Percentiles rank a stretch among this genome's conserved stretches.
phyloP scores from a whole-genome alignment of 2,888 invertebrate genomes.

The Heteromyza rotundicornis region DNA sequence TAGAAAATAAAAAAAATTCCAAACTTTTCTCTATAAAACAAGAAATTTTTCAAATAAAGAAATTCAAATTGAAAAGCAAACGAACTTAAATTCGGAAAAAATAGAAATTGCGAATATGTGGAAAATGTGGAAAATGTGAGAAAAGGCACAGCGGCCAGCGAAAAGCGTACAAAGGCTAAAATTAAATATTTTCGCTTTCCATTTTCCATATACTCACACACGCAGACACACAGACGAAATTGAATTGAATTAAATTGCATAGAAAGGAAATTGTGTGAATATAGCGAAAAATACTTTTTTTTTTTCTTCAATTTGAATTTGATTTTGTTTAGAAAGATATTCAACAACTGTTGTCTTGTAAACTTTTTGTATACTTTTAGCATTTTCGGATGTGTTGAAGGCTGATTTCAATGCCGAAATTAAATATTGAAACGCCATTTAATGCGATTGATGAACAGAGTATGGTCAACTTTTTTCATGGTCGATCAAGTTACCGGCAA shows the following conservation, averaged over 20 bases:
- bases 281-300: no score
- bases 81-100: conserved; percentile 35
- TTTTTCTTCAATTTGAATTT: no score
- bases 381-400: conserved; percentile 6
- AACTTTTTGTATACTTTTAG: conserved; percentile 14
- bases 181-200: conserved; percentile 50
- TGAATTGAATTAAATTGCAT: no score
- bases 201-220: neutral
- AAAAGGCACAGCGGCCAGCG: conserved; percentile 3
- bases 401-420: neutral
- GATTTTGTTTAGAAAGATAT: conserved; percentile 4
- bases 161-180: conserved; percentile 52
- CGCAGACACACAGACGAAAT: neutral
- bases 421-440: neutral
- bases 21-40: neutral
- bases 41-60: conserved; percentile 27
- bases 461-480: neutral
- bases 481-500: neutral
- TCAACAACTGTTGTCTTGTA: conserved; percentile 17
- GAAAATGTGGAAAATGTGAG: neutral
- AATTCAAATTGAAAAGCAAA: conserved; percentile 15
- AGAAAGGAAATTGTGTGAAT: neutral
- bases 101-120: conserved; percentile 27
- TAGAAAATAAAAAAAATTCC: conserved; percentile 21
- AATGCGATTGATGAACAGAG: neutral